These are phyloP conservation scores for Lochmaea crataegi DNA, from an alignment of 2,888 invertebrate genomes.

Conservation along the genomic window DNA sequence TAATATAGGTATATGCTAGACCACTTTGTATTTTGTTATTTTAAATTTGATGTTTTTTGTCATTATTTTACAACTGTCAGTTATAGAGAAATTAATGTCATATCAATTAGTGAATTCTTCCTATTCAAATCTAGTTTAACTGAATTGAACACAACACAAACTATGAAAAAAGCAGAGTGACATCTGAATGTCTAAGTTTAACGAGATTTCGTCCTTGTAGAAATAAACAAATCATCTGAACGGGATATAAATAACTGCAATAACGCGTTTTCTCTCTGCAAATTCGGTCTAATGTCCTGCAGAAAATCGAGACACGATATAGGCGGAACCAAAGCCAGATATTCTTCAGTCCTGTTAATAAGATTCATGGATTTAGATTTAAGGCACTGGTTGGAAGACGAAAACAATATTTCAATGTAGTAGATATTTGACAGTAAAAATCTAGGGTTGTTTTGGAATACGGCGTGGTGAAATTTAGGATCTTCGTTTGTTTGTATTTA, in stretches of 20 bases:
- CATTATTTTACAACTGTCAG: too few relatives aligned
- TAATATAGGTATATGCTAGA: too few relatives aligned
- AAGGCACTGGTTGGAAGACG: conserved; percentile 43
- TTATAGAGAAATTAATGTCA: too few relatives aligned
- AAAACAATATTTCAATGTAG: background rate
- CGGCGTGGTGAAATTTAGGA: background rate
- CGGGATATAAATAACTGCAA: conserved; percentile 57
- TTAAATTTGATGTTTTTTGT: too few relatives aligned
- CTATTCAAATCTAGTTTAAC: too few relatives aligned
- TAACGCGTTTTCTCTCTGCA: conserved; percentile 53
- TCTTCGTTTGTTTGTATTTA: too few relatives aligned
- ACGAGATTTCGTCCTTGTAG: conserved; percentile 9
- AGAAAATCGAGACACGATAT: conserved; percentile 60
- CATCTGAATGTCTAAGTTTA: background rate
- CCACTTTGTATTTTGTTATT: too few relatives aligned
- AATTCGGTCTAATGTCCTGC: conserved; percentile 57
- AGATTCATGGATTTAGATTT: conserved; percentile 60
- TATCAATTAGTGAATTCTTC: too few relatives aligned
- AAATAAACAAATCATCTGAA: conserved; percentile 54
- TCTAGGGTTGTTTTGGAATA: background rate
- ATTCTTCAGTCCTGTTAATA: conserved; percentile 60
- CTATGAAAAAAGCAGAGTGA: background rate
- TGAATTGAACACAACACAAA: too few relatives aligned
- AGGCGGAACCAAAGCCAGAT: conserved; percentile 60
- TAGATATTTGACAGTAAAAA: conserved; percentile 13